phyloP scores from a whole-genome alignment of 2,797 vertebrate species.

The Ctenopoma kingsleyae region DNA sequence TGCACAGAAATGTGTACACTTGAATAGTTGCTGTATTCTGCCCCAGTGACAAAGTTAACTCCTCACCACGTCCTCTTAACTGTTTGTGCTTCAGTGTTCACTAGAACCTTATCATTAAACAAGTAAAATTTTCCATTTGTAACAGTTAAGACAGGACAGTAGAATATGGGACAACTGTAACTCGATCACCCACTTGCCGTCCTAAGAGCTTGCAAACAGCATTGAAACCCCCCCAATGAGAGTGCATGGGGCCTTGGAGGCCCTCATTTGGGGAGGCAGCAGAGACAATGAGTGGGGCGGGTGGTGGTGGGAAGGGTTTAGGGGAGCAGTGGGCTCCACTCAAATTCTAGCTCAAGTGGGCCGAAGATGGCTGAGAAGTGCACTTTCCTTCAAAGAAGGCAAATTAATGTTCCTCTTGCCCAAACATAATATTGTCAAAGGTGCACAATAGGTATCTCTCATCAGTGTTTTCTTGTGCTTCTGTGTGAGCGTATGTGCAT shows the following conservation, averaged over 20 bases:
- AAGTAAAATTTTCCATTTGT: conserved; percentile 19
- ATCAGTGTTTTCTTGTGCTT: conserved; percentile 64
- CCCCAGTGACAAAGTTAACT: not conserved
- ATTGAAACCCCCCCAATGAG: conserved; percentile 23
- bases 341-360: conserved; percentile 75
- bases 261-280: conserved; percentile 59
- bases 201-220: conserved; percentile 38
- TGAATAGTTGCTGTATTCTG: not conserved
- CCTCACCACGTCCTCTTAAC: not conserved
- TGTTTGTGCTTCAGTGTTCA: conserved; percentile 5
- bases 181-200: conserved; percentile 9
- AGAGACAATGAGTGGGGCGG: conserved; percentile 74
- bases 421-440: conserved; percentile 85
- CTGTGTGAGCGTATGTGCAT: conserved; percentile 42
- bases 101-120: conserved; percentile 1
- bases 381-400: conserved; percentile 79
- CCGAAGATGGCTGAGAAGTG: conserved; percentile 81
- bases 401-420: conserved; percentile 86
- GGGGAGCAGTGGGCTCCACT: conserved; percentile 62
- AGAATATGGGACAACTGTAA: conserved; percentile 33
- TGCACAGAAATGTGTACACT: not conserved
- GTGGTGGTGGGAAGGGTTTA: conserved; percentile 63
- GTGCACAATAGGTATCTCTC: conserved; percentile 77
- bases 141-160: conserved; percentile 9
- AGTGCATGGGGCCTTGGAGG: conserved; percentile 48